phyloP scores from a whole-genome alignment of 2,888 invertebrate species.

The Drosophila leonis region DNA sequence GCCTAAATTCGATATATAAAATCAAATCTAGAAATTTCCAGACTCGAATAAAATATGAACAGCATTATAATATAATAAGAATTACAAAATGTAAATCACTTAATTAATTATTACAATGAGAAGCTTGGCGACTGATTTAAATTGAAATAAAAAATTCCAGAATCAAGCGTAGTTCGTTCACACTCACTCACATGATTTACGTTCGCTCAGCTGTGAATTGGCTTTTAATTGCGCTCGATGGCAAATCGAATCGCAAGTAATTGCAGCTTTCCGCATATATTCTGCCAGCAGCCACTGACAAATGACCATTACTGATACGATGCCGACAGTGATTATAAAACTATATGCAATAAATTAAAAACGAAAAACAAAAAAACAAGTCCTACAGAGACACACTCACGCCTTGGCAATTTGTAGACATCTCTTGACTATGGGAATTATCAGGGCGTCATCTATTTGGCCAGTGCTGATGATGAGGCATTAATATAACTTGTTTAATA shows the following conservation, averaged over 20 bases:
- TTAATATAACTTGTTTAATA: constrained; percentile 63
- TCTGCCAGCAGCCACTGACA: constrained; percentile 1
- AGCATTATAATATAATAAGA: neutral
- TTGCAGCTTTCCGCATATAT: constrained; percentile 3
- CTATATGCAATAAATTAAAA: constrained; percentile 1
- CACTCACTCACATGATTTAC: neutral
- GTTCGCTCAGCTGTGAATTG: neutral
- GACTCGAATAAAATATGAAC: neutral
- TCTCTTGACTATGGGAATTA: constrained; percentile 23
- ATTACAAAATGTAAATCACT: neutral
- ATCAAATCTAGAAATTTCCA: neutral
- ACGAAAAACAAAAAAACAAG: neutral
- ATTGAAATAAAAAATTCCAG: neutral
- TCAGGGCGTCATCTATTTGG: constrained; percentile 40
- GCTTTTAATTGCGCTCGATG: constrained; percentile 10
- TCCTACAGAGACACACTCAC: constrained; percentile 3
- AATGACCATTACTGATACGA: neutral
- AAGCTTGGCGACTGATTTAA: neutral
- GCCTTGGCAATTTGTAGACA: constrained; percentile 39
- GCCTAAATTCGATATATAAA: neutral
- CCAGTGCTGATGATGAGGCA: constrained; percentile 39
- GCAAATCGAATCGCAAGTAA: constrained; percentile 12
- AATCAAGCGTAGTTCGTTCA: neutral
- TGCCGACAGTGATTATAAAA: constrained; percentile 3
- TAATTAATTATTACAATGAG: neutral